Percentiles rank a stretch among this genome's conserved stretches.
Evolutionary conservation across 2,797 vertebrate species (phyloP).

Genomic region (Eulemur rubriventer): DNA sequence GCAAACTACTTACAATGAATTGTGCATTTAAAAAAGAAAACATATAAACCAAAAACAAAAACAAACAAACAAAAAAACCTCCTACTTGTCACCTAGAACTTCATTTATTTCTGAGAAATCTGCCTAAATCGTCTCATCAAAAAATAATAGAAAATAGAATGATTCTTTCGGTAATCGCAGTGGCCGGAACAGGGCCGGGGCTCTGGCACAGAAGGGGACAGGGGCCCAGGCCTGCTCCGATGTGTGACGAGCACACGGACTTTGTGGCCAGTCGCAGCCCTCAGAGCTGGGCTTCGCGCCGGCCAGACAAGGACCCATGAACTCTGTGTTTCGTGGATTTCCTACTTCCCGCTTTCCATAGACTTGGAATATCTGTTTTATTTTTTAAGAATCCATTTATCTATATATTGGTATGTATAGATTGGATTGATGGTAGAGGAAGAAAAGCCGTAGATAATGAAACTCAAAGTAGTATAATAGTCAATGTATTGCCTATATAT

Average conservation of each 20-base stretch:
- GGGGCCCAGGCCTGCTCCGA: rapidly evolving
- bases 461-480: background rate
- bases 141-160: background rate
- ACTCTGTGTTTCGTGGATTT: background rate
- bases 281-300: background rate
- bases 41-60: too few relatives aligned
- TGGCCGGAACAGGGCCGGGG: background rate
- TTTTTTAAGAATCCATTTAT: too few relatives aligned
- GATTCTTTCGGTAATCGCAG: background rate
- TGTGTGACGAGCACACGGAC: rapidly evolving
- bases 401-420: background rate
- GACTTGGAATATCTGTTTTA: background rate
- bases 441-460: background rate
- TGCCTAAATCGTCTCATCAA: background rate
- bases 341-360: background rate
- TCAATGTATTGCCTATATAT: background rate
- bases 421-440: background rate
- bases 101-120: background rate
- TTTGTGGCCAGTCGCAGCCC: rapidly evolving
- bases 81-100: background rate
- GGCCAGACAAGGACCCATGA: background rate
- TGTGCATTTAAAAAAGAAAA: background rate
- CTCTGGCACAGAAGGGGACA: background rate
- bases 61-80: background rate
- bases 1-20: background rate